Conservation (phyloP, 2,797 vertebrate species). For the Coccyzus lansbergi region DNA sequence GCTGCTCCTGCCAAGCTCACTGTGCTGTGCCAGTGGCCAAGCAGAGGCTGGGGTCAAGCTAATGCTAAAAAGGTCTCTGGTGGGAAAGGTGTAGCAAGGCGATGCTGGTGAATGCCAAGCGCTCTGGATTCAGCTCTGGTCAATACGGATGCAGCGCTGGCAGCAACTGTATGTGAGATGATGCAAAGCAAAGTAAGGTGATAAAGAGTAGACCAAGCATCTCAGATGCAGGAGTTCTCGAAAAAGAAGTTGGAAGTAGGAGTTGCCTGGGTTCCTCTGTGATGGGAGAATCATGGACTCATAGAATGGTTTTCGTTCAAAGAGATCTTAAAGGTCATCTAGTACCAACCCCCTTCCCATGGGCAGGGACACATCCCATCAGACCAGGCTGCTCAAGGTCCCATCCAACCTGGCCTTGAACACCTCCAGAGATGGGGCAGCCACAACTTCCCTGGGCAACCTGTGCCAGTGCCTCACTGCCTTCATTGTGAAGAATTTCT, state of each 20-base stretch:
- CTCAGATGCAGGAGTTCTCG: not conserved
- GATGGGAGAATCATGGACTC: not conserved
- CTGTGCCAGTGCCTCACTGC: no score
- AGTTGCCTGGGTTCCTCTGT: not conserved
- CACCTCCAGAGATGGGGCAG: no score
- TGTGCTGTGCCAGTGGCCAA: fast-evolving
- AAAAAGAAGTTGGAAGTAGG: not conserved
- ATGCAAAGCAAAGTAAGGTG: not conserved
- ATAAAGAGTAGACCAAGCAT: not conserved
- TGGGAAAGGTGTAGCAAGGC: fast-evolving
- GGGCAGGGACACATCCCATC: no score
- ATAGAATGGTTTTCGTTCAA: no score
- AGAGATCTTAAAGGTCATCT: no score
- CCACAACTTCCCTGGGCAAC: no score
- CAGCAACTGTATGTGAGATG: fast-evolving
- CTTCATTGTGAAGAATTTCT: no score
- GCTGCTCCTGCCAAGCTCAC: not conserved
- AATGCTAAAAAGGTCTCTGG: not conserved
- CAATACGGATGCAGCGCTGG: not conserved
- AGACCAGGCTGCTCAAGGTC: no score
- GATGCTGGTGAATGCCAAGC: not conserved
- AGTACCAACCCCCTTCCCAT: no score
- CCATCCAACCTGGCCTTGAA: no score
- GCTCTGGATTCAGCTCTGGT: not conserved
- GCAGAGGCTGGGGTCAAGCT: not conserved